Conservation (phyloP, 2,113 vertebrate genomes). For the Trichechus manatus region DNA sequence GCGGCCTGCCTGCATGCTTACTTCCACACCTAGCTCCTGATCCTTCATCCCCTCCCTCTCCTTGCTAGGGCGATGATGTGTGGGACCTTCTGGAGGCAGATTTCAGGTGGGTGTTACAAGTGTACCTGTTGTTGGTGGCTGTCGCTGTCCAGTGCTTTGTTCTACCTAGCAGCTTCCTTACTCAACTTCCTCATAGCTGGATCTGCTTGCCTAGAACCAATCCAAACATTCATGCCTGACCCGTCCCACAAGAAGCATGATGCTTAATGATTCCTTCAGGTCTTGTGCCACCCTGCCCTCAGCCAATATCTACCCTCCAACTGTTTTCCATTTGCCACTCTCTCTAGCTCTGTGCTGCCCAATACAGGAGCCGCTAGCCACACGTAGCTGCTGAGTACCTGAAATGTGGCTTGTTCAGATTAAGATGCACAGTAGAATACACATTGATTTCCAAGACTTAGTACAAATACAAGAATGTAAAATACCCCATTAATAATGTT, state of each 20-base stretch:
- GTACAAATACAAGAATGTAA: neutral
- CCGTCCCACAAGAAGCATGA: neutral
- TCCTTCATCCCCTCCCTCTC: neutral
- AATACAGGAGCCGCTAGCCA: neutral
- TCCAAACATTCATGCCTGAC: rapidly evolving
- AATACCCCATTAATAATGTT: neutral
- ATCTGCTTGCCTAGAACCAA: neutral
- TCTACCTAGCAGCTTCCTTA: neutral
- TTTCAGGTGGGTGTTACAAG: neutral
- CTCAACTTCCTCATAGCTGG: neutral
- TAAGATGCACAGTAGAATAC: neutral
- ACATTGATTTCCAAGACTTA: neutral
- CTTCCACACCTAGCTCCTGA: neutral
- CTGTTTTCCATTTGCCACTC: rapidly evolving
- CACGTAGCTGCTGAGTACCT: neutral
- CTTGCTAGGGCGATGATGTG: neutral
- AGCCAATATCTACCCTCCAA: neutral
- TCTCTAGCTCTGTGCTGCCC: neutral
- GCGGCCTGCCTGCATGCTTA: neutral
- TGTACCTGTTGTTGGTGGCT: neutral
- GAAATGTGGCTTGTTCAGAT: neutral
- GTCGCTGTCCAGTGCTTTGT: neutral
- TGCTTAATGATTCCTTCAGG: neutral
- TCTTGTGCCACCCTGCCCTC: rapidly evolving
- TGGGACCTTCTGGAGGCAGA: neutral